Base-by-base conservation (phyloP, 2,113 vertebrate species). In the Neopipo cinnamomea region DNA sequence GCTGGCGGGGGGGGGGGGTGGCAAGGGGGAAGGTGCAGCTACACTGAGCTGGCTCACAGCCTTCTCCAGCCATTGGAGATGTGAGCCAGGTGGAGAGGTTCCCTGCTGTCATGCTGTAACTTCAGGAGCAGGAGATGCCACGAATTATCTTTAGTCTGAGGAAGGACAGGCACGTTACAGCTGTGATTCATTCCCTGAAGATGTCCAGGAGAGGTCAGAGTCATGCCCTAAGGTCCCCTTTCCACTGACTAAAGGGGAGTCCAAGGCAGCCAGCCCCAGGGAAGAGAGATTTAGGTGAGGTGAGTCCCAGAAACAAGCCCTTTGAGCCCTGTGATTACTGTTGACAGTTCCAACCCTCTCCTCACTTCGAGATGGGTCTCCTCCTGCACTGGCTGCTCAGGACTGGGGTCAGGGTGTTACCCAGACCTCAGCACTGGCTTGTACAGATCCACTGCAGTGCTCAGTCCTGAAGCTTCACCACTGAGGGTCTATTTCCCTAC, bases 361-460 rank as follows among this genome's bases (percentile, higher is more conserved):
- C 72, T 88, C 33, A 52, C 52, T 72, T 72, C 0, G 0, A 63
- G 35, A 3, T 2, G 1, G 0, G 19, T 13, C n/a, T 24, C 3
- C 7, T 52, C 30, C 53, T 8, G 4, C n/a, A 4, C 12, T 8
- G 31, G 8, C 33, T 72, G 28, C 39, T 59, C 8, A 35, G 59
- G 46, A 21, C 24, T 66, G n/a, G 37, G 25, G 50, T n/a, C 20
- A 9, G 2, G 53, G 30, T 31, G 7, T 42, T 42, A 73, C 21
- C 27, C 49, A 70, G 37, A 41, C 11, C 39, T 24, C 68, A 28
- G 2, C 16, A 46, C 46, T 70, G 37, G 5, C 71, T 4, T 8
- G 11, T 4, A 12, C 22, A 52, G 18, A 5, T 59, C 39, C 53
- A n/a, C 39, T 8, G 13, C 14, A 10, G 16, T 3, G 8, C 27